Evolutionary conservation across 2,888 invertebrate species (phyloP).

Genomic region (Netelia fuscicornis): DNA sequence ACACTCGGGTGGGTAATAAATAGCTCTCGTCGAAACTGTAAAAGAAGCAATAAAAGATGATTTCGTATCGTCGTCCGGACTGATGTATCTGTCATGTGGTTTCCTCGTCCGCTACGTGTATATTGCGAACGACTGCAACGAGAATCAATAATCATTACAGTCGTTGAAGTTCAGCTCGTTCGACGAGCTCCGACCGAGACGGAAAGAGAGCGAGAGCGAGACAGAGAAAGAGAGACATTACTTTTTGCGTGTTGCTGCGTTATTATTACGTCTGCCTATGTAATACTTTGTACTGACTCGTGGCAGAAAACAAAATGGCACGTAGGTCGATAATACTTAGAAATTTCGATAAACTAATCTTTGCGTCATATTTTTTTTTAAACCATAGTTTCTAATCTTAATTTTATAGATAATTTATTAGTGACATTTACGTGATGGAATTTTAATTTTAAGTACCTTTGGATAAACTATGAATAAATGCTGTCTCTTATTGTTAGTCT

Average conservation of each 20-base stretch:
- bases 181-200: constrained; percentile 30
- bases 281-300: constrained; percentile 10
- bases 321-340: too few species aligned
- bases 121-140: constrained; percentile 40
- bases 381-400: too few species aligned
- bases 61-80: constrained; percentile 70
- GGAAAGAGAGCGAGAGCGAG: constrained; percentile 6
- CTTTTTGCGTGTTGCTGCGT: constrained; percentile 6
- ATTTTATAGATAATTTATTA: too few species aligned
- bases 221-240: background rate
- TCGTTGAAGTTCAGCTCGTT: constrained; percentile 68
- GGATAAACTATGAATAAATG: background rate
- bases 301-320: background rate
- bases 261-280: constrained; percentile 20
- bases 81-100: constrained; percentile 42
- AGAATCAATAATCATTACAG: constrained; percentile 60
- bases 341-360: too few species aligned
- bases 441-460: background rate
- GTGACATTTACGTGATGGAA: too few species aligned
- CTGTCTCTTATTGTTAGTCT: background rate
- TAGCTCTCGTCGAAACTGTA: constrained; percentile 59
- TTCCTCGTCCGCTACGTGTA: constrained; percentile 55
- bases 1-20: constrained; percentile 69
- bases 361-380: too few species aligned
- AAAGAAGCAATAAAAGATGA: constrained; percentile 71